Conservation (phyloP, 2,797 vertebrate species). For the Geotrypetes seraphini region DNA sequence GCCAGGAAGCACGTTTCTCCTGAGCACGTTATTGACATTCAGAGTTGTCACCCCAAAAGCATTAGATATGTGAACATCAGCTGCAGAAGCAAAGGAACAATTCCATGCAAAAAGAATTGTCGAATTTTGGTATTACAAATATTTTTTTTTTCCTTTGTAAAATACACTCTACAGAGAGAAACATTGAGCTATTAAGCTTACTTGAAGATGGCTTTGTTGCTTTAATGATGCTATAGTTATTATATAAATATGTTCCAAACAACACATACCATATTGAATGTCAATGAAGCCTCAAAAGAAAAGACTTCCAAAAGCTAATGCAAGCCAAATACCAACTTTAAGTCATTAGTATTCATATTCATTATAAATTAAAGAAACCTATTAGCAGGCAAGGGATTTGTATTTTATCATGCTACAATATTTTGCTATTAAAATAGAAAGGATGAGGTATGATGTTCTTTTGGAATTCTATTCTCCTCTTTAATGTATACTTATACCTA, state of each 20-base stretch:
- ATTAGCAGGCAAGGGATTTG: constrained; percentile 56
- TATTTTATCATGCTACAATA: constrained; percentile 58
- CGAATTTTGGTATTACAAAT: constrained; percentile 36
- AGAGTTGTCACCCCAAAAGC: constrained; percentile 55
- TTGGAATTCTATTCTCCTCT: constrained; percentile 13
- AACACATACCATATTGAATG: constrained; percentile 62
- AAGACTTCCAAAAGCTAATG: constrained; percentile 56
- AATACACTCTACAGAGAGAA: constrained; percentile 43
- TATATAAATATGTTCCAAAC: constrained; percentile 70
- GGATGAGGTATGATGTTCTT: constrained; percentile 23
- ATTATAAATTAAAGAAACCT: constrained; percentile 57
- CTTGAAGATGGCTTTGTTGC: constrained; percentile 65
- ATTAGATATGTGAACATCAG: constrained; percentile 47
- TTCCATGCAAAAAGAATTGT: constrained; percentile 39
- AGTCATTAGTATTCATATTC: constrained; percentile 60
- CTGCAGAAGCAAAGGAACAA: constrained; percentile 43
- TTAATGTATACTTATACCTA: not conserved
- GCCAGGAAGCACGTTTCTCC: constrained; percentile 43
- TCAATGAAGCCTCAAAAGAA: constrained; percentile 56
- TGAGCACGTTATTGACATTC: constrained; percentile 50
- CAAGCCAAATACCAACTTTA: constrained; percentile 62
- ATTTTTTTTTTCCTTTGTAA: constrained; percentile 44
- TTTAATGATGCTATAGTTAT: constrained; percentile 68
- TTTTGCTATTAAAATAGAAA: constrained; percentile 51
- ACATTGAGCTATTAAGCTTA: constrained; percentile 51